These are phyloP conservation scores for Steatornis caripensis DNA, from an alignment of 2,113 vertebrate genomes.

Conservation along the genomic window DNA sequence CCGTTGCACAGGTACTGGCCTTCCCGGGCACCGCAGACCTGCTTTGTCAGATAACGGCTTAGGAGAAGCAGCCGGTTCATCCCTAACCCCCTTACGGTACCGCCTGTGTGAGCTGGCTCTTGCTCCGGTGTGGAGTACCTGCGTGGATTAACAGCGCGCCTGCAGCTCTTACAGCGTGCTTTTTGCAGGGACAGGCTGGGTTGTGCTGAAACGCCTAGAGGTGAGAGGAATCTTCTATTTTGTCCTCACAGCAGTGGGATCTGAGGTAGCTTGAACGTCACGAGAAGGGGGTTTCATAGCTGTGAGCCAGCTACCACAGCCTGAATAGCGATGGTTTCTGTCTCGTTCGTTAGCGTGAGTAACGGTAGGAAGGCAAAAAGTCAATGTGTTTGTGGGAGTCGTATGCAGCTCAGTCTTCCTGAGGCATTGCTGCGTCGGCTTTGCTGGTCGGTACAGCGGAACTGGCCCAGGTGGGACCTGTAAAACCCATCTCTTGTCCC, in stretches of 20 bases:
- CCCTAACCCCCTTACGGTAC: background rate
- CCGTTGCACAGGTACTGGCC: background rate
- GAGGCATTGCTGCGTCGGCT: background rate
- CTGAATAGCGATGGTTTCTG: background rate
- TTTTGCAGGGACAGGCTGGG: background rate
- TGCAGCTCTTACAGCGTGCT: accelerated
- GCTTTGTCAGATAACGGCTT: background rate
- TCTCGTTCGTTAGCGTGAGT: background rate
- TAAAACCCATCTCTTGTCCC: background rate
- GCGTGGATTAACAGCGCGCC: accelerated
- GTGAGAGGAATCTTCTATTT: background rate
- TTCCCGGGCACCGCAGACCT: background rate
- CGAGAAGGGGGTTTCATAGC: background rate
- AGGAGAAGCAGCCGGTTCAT: background rate
- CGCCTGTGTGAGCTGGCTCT: background rate
- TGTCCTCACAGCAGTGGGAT: background rate
- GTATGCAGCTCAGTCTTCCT: accelerated
- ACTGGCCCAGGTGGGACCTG: background rate
- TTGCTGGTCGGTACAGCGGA: background rate
- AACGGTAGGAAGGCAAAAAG: accelerated
- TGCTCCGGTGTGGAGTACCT: accelerated
- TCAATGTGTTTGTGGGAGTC: background rate
- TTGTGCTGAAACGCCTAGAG: background rate
- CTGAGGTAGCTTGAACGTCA: background rate
- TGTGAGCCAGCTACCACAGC: background rate